Evolutionary conservation across 2,113 vertebrate genomes (phyloP).

Genomic region (Erinaceus europaeus): DNA sequence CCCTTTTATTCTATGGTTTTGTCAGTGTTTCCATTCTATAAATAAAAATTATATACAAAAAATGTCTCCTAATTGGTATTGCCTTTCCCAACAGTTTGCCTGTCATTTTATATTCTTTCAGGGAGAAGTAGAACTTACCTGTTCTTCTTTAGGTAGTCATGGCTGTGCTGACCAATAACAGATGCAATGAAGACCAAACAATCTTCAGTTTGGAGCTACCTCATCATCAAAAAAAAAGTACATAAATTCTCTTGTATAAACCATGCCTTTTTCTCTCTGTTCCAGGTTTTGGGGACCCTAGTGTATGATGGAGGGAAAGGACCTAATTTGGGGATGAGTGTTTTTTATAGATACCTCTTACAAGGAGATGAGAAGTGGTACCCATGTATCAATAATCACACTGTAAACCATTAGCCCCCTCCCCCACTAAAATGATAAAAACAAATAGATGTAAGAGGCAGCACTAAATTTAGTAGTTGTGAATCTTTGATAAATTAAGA

Average conservation of each 20-base stretch:
- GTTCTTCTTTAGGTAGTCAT: not conserved
- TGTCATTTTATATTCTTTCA: not conserved
- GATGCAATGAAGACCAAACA: not conserved
- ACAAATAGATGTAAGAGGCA: not conserved
- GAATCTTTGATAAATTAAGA: not conserved
- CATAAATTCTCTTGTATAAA: not conserved
- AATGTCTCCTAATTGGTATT: not conserved
- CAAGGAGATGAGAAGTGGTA: no score
- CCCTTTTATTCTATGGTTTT: no score
- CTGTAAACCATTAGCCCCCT: no score
- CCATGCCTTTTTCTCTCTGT: slow-evolving; percentile 13
- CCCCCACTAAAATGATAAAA: no score
- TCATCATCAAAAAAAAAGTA: not conserved
- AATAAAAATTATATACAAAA: no score
- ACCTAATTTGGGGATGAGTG: no score
- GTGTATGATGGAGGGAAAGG: no score
- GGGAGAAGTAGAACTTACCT: not conserved
- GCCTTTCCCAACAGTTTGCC: not conserved
- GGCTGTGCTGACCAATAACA: not conserved
- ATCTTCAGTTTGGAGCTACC: not conserved
- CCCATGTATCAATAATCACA: no score
- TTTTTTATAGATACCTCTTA: no score
- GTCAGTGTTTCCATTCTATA: no score
- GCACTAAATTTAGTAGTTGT: not conserved
- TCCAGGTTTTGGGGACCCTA: no score